Evolutionary conservation across 2,113 vertebrate genomes (phyloP), one percentile per base, ranked within the genome.

Genomic region (Nothobranchius furzeri): DNA sequence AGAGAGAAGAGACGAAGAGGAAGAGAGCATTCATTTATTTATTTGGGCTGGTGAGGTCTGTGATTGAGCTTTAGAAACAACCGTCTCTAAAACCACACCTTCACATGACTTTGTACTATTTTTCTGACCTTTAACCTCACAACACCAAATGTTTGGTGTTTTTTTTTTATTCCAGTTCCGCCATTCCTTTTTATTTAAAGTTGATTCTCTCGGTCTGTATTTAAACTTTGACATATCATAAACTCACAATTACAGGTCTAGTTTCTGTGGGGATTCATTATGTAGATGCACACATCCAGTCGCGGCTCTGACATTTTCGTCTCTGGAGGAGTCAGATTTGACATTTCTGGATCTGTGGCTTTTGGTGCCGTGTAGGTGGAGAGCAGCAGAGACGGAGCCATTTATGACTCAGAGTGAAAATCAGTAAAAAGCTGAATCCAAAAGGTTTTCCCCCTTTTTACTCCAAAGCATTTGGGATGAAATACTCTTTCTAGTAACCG

Each of bases 1-100:
- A 78, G 73, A 75, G 53, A 68, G 36, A 67, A 56, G 58, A 64
- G 64, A 72, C 60, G 69, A 70, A 25, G 61, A 47, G 60, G 64
- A 73, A 24, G 59, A 51, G 42, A 62, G 66, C 55, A 58, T 82
- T 75, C 37, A n/a, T 20, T 20, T 20, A 1, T 20, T 20, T 20
- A 20, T 20, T 20, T 20, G 20, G 20, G 20, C 20, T 20, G 20
- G 20, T 20, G 20, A 75, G 82, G 82, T 60, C 45, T 57, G 48
- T 56, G 67, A 77, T 79, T 76, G 84, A 70, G 75, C 82, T 87
- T 85, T 75, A 67, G 50, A 70, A 53, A 64, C 49, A 43, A 60
- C 63, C 68, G 57, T 83, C 70, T 60, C 73, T 9, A 62, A 36
- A 73, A 65, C 45, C 63, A 12, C 25, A 14, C n/a, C 30, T 30